Evolutionary conservation across 1,140 invertebrate species (phyloP).

Genomic region (Papilio machaon): DNA sequence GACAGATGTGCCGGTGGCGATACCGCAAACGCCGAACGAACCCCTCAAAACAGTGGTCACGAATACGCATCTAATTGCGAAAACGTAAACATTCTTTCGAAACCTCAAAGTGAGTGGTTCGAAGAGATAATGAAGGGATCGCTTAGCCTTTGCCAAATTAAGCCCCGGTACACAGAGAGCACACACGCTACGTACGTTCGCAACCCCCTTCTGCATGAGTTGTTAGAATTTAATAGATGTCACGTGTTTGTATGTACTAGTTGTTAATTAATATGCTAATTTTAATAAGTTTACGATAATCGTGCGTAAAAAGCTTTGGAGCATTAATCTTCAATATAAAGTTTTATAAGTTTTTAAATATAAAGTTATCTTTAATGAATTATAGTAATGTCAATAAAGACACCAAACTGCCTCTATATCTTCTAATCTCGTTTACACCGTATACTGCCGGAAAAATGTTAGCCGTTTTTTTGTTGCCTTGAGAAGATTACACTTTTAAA

Average conservation of each 20-base stretch:
- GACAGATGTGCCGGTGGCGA: slow-evolving; percentile 43
- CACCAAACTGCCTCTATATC: background rate
- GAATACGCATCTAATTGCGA: slow-evolving; percentile 35
- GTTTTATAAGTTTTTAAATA: too few relatives aligned
- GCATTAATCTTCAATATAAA: background rate
- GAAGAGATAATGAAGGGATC: slow-evolving; percentile 42
- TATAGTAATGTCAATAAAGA: background rate
- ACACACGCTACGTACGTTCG: slow-evolving; percentile 72
- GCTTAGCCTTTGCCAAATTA: slow-evolving; percentile 59
- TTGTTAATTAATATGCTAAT: slow-evolving; percentile 40
- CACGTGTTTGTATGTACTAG: slow-evolving; percentile 63
- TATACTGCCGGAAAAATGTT: background rate
- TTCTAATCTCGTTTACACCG: background rate
- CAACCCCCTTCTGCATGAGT: slow-evolving; percentile 79
- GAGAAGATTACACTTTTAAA: background rate
- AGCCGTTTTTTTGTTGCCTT: background rate
- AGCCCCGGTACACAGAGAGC: slow-evolving; percentile 46
- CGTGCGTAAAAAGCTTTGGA: background rate
- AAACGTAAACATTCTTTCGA: slow-evolving; percentile 34
- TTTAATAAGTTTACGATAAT: slow-evolving; percentile 25
- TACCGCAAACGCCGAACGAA: slow-evolving; percentile 51
- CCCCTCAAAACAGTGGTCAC: slow-evolving; percentile 12
- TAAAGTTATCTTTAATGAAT: background rate
- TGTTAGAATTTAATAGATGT: slow-evolving; percentile 71
- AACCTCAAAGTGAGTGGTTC: slow-evolving; percentile 34